These are phyloP conservation scores for Caenorhabditis becei DNA, from an alignment of 2,888 invertebrate species.

Conservation along the genomic window DNA sequence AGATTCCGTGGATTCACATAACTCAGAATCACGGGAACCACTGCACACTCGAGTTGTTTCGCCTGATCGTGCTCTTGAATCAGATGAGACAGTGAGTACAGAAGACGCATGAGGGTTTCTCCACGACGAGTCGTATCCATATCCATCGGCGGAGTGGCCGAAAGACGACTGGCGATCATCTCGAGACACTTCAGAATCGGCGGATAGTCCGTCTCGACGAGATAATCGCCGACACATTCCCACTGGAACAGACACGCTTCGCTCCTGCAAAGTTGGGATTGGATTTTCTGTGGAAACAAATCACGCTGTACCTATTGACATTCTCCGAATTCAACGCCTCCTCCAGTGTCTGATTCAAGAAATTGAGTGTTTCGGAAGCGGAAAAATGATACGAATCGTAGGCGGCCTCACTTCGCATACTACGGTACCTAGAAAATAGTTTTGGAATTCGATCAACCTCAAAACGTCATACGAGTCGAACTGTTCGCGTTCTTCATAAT, in stretches of 20 bases:
- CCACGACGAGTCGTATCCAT: constrained; percentile 62
- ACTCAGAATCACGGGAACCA: constrained; percentile 44
- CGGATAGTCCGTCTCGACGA: constrained; percentile 60
- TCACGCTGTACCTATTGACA: constrained; percentile 52
- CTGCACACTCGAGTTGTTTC: constrained; percentile 42
- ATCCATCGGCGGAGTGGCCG: constrained; percentile 7
- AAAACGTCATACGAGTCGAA: constrained; percentile 52
- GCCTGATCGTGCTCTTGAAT: constrained; percentile 65
- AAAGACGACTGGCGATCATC: constrained; percentile 28
- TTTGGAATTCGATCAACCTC: no score
- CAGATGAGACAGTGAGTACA: constrained; percentile 67
- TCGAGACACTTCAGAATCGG: constrained; percentile 47
- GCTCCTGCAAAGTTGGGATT: constrained; percentile 59
- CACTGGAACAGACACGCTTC: constrained; percentile 67
- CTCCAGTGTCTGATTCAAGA: constrained; percentile 61
- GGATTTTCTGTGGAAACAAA: neutral
- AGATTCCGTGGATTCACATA: constrained; percentile 17
- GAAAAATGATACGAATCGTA: constrained; percentile 63
- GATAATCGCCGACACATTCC: constrained; percentile 67
- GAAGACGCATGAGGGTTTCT: constrained; percentile 63
- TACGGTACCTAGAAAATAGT: constrained; percentile 32
- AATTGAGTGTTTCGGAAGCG: constrained; percentile 55
- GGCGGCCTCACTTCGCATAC: constrained; percentile 60
- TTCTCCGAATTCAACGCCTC: constrained; percentile 44
- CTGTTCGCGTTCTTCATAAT: constrained; percentile 63